phyloP scores from a whole-genome alignment of 2,888 invertebrate genomes.

The Melipona beecheii region DNA sequence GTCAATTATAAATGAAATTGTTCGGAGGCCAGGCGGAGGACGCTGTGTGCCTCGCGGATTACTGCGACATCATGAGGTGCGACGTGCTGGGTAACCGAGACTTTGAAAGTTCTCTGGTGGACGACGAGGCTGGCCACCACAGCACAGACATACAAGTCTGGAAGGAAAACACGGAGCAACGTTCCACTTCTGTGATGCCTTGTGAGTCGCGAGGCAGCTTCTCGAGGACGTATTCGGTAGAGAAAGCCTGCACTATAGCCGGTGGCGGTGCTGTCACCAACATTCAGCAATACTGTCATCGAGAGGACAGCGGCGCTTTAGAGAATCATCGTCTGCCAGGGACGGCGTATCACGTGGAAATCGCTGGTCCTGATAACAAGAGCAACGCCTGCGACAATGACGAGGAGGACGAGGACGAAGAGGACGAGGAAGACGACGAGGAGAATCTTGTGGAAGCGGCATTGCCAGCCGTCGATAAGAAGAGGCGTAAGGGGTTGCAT shows the following conservation, averaged over 20 bases:
- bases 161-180: conserved; percentile 90
- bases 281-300: conserved; percentile 65
- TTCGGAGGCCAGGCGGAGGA: conserved; percentile 90
- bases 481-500: conserved; percentile 87
- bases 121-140: conserved; percentile 88
- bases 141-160: conserved; percentile 93
- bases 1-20: conserved; percentile 41
- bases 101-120: conserved; percentile 85
- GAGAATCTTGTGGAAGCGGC: conserved; percentile 89
- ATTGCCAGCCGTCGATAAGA: conserved; percentile 87
- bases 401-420: conserved; percentile 83
- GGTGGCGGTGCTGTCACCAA: conserved; percentile 60
- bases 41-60: conserved; percentile 96
- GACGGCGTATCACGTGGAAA: conserved; percentile 73
- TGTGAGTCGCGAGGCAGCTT: conserved; percentile 74
- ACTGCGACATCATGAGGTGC: conserved; percentile 98
- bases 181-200: conserved; percentile 73
- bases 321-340: conserved; percentile 65
- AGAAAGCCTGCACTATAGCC: conserved; percentile 59
- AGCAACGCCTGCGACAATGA: conserved; percentile 79
- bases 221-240: conserved; percentile 63
- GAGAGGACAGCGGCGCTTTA: conserved; percentile 54
- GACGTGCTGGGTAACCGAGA: conserved; percentile 93
- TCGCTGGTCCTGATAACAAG: conserved; percentile 82
- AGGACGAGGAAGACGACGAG: conserved; percentile 82